A percentile compares a stretch with the other conserved stretches of the same genome.
Evolutionary conservation across 2,113 vertebrate species (phyloP).

Genomic region (Anser brachyrhynchus): DNA sequence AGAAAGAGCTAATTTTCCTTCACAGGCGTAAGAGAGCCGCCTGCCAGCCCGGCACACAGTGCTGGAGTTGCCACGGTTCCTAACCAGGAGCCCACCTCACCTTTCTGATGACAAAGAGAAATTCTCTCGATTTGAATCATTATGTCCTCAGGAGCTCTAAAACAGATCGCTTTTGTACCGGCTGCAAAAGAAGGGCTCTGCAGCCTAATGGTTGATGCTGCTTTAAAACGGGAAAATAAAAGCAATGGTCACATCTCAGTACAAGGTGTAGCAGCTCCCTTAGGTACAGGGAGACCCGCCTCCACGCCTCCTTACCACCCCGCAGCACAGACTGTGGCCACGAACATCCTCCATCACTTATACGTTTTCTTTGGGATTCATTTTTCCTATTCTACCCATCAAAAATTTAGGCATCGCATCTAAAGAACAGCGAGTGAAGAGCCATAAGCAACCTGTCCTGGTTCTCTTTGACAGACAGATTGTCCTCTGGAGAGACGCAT

Average conservation of each 20-base stretch:
- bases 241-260: not conserved
- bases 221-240: not conserved
- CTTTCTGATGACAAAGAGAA: not conserved
- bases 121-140: not conserved
- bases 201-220: not conserved
- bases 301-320: not conserved
- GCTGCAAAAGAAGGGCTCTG: not conserved
- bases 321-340: not conserved
- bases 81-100: not conserved
- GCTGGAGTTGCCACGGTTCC: not conserved
- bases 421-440: not conserved
- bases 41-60: rapidly evolving
- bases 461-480: not conserved
- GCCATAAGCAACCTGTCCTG: not conserved
- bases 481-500: not conserved
- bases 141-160: not conserved
- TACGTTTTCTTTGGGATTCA: not conserved
- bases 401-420: not conserved
- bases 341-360: not conserved
- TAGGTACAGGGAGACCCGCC: not conserved
- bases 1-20: not conserved
- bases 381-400: not conserved
- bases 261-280: not conserved
- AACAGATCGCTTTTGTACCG: not conserved
- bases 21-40: not conserved